Conservation (phyloP, 2,797 vertebrate species). For the Thaleichthys pacificus region DNA sequence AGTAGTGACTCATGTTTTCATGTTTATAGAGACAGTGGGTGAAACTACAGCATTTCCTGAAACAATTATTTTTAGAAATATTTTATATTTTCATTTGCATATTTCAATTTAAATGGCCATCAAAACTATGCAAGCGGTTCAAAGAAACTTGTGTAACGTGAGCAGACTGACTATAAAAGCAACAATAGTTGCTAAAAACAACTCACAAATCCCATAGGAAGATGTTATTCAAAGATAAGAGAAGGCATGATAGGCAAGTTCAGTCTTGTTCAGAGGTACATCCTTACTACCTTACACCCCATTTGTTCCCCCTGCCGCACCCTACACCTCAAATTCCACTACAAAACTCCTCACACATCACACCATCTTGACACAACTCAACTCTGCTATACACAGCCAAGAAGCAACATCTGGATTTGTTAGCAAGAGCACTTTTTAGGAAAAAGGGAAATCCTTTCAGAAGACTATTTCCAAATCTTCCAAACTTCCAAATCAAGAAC, state of each 20-base stretch:
- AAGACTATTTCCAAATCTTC: background rate
- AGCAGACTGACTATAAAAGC: background rate
- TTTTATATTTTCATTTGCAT: background rate
- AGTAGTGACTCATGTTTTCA: background rate
- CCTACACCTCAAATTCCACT: constrained; percentile 57
- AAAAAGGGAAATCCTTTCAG: background rate
- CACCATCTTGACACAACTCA: constrained; percentile 5
- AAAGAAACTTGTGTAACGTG: background rate
- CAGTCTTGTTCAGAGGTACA: constrained; percentile 52
- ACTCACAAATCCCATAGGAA: background rate
- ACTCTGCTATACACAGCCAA: constrained; percentile 2
- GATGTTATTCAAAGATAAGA: background rate
- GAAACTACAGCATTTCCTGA: background rate
- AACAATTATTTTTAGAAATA: background rate
- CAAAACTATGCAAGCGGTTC: background rate
- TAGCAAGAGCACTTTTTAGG: background rate
- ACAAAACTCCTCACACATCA: constrained; percentile 49
- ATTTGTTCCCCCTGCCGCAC: constrained; percentile 29
- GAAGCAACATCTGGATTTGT: constrained; percentile 32
- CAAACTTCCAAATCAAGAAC: constrained; percentile 17
- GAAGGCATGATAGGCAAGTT: constrained; percentile 49
- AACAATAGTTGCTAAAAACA: background rate
- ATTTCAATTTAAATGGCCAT: background rate
- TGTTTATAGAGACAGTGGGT: background rate
- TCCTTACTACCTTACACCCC: constrained; percentile 10